These are phyloP conservation scores for Lithobates pipiens DNA, from an alignment of 2,797 vertebrate species.

Conservation along the genomic window DNA sequence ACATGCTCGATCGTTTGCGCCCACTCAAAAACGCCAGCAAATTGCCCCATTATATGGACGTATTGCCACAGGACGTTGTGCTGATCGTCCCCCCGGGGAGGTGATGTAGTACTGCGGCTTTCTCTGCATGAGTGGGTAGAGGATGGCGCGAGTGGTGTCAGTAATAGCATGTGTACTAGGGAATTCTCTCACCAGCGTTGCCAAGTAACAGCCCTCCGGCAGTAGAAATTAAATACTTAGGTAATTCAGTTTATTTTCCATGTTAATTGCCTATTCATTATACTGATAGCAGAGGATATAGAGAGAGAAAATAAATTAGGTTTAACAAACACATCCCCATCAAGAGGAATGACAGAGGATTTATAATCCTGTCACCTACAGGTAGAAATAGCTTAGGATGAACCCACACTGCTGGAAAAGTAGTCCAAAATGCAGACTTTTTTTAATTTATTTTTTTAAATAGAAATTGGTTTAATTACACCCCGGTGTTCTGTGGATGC, in stretches of 20 bases:
- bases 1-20: background rate
- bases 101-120: slow-evolving; percentile 12
- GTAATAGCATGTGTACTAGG: slow-evolving; percentile 25
- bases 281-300: slow-evolving; percentile 25
- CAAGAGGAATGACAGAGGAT: slow-evolving; percentile 30
- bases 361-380: slow-evolving; percentile 21
- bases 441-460: background rate
- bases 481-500: no score
- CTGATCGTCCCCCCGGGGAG: slow-evolving; percentile 9
- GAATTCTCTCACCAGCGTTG: slow-evolving; percentile 45
- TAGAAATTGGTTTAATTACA: no score
- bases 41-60: slow-evolving; percentile 34
- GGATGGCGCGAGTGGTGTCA: background rate
- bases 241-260: slow-evolving; percentile 47
- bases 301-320: slow-evolving; percentile 43
- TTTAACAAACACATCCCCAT: slow-evolving; percentile 33
- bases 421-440: background rate
- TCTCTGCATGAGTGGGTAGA: slow-evolving; percentile 33
- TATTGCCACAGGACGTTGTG: slow-evolving; percentile 22
- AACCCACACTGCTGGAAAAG: background rate
- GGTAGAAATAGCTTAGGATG: slow-evolving; percentile 13
- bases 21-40: slow-evolving; percentile 8
- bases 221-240: slow-evolving; percentile 35
- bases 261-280: slow-evolving; percentile 52
- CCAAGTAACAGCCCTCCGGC: slow-evolving; percentile 48